phyloP scores from a whole-genome alignment of 2,113 vertebrate genomes.

The Psittacula cyanocephala region DNA sequence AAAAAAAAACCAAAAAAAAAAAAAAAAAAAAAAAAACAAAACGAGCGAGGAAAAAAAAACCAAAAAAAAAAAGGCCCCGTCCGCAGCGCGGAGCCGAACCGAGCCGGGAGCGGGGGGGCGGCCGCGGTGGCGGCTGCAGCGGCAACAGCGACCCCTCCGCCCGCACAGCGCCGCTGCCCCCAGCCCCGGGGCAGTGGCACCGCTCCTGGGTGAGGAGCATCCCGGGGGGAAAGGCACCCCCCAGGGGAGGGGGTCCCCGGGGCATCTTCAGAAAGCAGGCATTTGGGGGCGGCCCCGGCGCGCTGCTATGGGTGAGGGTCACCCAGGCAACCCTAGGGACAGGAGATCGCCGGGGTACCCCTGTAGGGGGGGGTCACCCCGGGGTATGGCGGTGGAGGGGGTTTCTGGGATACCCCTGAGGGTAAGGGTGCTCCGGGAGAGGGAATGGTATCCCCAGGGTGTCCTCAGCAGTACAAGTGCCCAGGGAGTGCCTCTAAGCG shows the following conservation, averaged over 20 bases:
- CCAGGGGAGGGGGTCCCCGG: accelerated
- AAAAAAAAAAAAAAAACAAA: too few species aligned
- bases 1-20: too few species aligned
- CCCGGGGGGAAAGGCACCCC: too few species aligned
- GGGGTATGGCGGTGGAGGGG: neutral
- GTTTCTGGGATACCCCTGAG: neutral
- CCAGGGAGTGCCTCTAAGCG: neutral
- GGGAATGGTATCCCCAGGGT: neutral
- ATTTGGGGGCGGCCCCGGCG: too few species aligned
- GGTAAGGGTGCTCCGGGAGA: neutral
- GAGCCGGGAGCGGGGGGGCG: neutral
- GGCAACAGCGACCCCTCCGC: constrained; percentile 78
- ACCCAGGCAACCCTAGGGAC: neutral
- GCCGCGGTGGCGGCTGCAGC: constrained; percentile 6
- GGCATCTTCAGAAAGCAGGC: neutral
- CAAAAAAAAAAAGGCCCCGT: too few species aligned
- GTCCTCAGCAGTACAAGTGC: neutral
- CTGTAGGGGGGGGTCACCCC: too few species aligned
- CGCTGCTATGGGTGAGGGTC: too few species aligned
- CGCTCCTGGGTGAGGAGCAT: too few species aligned
- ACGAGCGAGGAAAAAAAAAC: too few species aligned
- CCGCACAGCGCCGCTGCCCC: neutral
- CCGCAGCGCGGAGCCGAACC: too few species aligned
- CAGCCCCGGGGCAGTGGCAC: neutral
- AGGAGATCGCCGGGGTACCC: neutral